Percentiles rank a stretch among this genome's conserved stretches.
Evolutionary conservation across 2,797 vertebrate genomes (phyloP).

Genomic region (Enteromius radiatus): DNA sequence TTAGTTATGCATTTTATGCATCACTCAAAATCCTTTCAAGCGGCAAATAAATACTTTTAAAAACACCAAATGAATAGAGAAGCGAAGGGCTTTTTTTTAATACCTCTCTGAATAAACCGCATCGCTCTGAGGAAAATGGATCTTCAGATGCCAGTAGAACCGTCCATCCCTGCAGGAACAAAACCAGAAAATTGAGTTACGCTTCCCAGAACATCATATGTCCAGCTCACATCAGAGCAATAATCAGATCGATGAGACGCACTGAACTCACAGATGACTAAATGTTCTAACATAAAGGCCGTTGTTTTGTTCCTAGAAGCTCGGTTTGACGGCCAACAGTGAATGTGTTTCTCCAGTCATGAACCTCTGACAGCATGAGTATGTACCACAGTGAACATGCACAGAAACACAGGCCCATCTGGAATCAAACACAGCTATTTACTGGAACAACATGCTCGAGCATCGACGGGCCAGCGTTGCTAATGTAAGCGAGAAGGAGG

Average conservation of each 20-base stretch:
- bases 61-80: neutral
- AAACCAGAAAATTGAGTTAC: neutral
- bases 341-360: constrained; percentile 5
- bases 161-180: constrained; percentile 79
- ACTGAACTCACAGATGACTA: neutral
- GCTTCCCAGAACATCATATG: neutral
- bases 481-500: neutral
- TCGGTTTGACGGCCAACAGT: neutral
- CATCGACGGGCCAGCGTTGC: neutral
- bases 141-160: constrained; percentile 92
- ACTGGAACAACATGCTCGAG: constrained; percentile 20
- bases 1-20: too few relatives aligned
- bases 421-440: neutral
- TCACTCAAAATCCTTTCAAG: too few relatives aligned
- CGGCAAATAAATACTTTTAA: too few relatives aligned
- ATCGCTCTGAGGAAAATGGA: constrained; percentile 87
- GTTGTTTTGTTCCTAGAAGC: neutral
- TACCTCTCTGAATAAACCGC: constrained; percentile 83
- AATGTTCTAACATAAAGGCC: neutral
- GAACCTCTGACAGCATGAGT: neutral
- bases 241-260: neutral
- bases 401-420: neutral
- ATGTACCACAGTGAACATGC: neutral
- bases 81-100: neutral
- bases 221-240: neutral